Base-by-base conservation (phyloP, 2,797 vertebrate genomes). In the Sarcoramphus papa region DNA sequence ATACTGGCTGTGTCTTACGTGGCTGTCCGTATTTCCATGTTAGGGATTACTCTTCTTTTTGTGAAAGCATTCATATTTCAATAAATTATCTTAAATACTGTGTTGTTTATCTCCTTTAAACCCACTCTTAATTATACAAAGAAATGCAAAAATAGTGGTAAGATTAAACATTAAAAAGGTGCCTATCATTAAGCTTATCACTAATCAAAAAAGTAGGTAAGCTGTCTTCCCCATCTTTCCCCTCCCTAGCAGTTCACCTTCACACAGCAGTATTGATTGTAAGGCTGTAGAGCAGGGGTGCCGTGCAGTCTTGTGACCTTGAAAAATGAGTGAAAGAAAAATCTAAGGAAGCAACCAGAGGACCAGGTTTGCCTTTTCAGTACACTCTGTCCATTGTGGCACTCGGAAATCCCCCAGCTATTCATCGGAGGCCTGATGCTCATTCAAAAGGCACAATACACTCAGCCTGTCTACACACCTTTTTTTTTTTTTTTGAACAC, bases 51-150 rank as follows among this genome's bases (percentile, higher is more conserved):
- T 54, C 35, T 45, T 48, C n/a, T 48, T n/a, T 80, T 31, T 85
- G 53, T 64, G 51, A 14, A 51, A 50, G 23, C 5, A 47, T 18
- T 68, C 9, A 0, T 16, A 37, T 54, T 83, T 60, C 79, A 92
- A 0, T n/a, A 63, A 60, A 14, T 33, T 24, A 24, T 5, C 28
- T 69, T 59, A 35, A 57, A 11, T 3, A 1, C 1, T 37, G 10
- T 28, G 12, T 7, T 40, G 28, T 24, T 65, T 48, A 28, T 27
- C 50, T 53, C 59, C 37, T 91, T 57, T 65, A 76, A 82, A 45
- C 24, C 7, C 63, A 22, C 28, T 48, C 41, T 45, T 43, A 63
- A 28, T 68, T 60, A 53, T 9, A 70, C 5, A n/a, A 13, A 88
- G 30, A 74, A 67, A 80, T 30, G 21, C n/a, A 63, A 70, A 89